Base-by-base conservation (phyloP, 2,113 vertebrate species). In the Uropsilus gracilis region DNA sequence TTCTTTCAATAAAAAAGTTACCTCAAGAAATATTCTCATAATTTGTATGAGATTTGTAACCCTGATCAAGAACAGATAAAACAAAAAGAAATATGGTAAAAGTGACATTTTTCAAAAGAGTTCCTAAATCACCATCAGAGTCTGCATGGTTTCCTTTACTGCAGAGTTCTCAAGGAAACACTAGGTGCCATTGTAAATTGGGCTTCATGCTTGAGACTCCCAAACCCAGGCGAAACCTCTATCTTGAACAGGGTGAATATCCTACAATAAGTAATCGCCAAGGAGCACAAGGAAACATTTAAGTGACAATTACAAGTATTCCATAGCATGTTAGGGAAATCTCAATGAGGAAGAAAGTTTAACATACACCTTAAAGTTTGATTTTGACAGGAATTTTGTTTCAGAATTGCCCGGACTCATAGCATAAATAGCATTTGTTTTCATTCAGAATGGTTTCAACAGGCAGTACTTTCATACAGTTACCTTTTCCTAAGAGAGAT, bases 341-440 rank as follows among this genome's bases (percentile, higher is more conserved):
- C 28, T 71, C 44, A 68, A 18, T n/a, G 26, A 73, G 17, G 90
- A 88, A 55, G 42, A 50, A 87, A 50, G 59, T 75, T 37, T 90
- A 42, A 69, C 8, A 44, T 69, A 57, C 0, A 76, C 6, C 48
- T 5, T 44, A 18, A 77, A 61, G 34, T 69, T 16, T 73, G 66
- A 69, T 68, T 85, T 88, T 77, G n/a, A 94, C 32, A 63, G 30
- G 6, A 90, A 90, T 63, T 80, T 37, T 76, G 24, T 77, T 76
- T 84, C 64, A 83, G n/a, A 37, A 75, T 66, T 75, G 69, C 14
- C 57, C 9, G 63, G 48, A 39, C 34, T 57, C 42, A 26, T 0
- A 17, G 18, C 12, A 85, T 69, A 50, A 42, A 26, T 0, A 17
- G 18, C 12, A 85, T 69, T 34, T 48, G 24, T 61, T 90, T 73